phyloP scores from a whole-genome alignment of 2,888 invertebrate genomes.

The Operophtera brumata region DNA sequence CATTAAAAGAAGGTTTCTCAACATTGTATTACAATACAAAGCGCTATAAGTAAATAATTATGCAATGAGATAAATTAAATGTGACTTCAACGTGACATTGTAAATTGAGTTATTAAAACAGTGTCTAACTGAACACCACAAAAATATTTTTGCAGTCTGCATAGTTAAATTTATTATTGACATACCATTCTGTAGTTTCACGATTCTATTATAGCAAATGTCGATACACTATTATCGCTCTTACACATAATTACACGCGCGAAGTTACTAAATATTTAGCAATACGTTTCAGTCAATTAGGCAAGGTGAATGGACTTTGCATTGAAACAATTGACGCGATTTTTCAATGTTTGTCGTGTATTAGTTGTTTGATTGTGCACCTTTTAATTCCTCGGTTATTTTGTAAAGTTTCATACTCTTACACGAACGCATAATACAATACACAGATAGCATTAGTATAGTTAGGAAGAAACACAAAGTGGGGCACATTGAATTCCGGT shows the following conservation, averaged over 20 bases:
- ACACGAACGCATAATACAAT: constrained; percentile 25
- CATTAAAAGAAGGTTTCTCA: too few relatives aligned
- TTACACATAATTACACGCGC: constrained; percentile 29
- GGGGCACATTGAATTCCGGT: constrained; percentile 65
- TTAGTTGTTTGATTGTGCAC: background rate
- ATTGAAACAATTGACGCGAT: constrained; percentile 12
- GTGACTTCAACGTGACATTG: background rate
- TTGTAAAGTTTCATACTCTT: background rate
- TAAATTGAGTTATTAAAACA: background rate
- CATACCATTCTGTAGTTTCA: background rate
- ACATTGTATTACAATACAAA: background rate
- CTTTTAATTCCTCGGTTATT: background rate
- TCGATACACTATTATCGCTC: constrained; percentile 22
- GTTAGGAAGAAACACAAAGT: constrained; percentile 51
- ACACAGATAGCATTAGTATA: constrained; percentile 36
- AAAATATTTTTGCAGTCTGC: too few relatives aligned
- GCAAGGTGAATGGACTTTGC: constrained; percentile 34
- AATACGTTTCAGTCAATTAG: constrained; percentile 31
- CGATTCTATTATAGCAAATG: constrained; percentile 8
- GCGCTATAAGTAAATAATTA: background rate
- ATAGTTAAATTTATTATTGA: too few relatives aligned
- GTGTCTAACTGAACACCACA: background rate
- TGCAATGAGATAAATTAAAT: constrained; percentile 8
- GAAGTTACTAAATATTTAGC: constrained; percentile 28
- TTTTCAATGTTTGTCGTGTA: background rate